Evolutionary conservation across 2,797 vertebrate species (phyloP).

Genomic region (Champsocephalus gunnari): DNA sequence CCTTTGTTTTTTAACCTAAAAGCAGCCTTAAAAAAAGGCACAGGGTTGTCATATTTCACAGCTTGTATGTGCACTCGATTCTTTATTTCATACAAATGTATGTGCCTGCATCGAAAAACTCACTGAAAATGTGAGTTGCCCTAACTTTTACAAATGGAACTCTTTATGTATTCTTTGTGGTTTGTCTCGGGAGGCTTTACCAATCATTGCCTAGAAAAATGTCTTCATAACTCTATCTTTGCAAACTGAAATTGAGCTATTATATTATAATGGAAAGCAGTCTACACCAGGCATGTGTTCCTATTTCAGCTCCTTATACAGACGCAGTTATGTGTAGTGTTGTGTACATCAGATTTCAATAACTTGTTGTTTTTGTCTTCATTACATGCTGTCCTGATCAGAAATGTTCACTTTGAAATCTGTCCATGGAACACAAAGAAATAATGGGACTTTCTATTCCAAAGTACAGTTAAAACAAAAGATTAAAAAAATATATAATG

Average conservation of each 20-base stretch:
- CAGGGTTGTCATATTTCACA: too few species aligned
- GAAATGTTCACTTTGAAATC: not conserved
- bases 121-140: too few species aligned
- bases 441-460: not conserved
- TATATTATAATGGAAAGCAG: not conserved
- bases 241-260: conserved; percentile 4
- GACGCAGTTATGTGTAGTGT: not conserved
- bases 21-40: too few species aligned
- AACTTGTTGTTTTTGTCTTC: not conserved
- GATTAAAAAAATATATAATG: not conserved
- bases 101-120: too few species aligned
- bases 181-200: not conserved
- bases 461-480: not conserved
- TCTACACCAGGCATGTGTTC: not conserved
- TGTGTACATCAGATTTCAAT: too few species aligned
- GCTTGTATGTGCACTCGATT: too few species aligned
- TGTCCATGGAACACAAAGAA: not conserved
- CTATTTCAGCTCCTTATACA: conserved; percentile 17
- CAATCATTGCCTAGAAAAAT: not conserved
- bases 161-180: not conserved
- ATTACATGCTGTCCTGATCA: not conserved
- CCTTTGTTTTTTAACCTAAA: too few species aligned
- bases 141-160: not conserved
- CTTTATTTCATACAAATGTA: too few species aligned
- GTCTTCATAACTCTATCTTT: not conserved